Evolutionary conservation across 2,797 vertebrate species (phyloP).

Genomic region (Borostomias antarcticus): DNA sequence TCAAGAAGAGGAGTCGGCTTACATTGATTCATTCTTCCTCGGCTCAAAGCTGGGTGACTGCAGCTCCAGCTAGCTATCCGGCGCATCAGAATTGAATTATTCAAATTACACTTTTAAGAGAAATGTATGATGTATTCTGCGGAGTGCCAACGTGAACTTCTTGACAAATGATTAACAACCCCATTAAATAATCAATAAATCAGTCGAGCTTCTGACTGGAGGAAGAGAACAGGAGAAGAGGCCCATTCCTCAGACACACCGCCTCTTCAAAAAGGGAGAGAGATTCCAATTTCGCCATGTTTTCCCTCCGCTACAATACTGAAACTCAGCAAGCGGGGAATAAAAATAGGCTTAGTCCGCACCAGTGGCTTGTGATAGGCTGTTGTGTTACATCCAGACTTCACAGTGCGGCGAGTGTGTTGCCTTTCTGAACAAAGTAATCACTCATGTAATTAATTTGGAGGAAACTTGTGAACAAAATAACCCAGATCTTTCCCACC

Average conservation of each 20-base stretch:
- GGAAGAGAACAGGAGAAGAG: constrained; percentile 46
- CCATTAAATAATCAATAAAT: constrained; percentile 65
- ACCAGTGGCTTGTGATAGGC: constrained; percentile 67
- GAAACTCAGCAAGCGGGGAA: constrained; percentile 41
- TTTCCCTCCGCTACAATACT: constrained; percentile 58
- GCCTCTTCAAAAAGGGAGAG: constrained; percentile 55
- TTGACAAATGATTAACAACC: constrained; percentile 58
- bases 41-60: constrained; percentile 23
- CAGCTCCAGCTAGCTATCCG: neutral
- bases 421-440: constrained; percentile 74
- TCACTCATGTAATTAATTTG: constrained; percentile 82
- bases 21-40: constrained; percentile 11
- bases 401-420: constrained; percentile 54
- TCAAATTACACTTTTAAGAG: constrained; percentile 40
- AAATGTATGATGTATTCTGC: constrained; percentile 44
- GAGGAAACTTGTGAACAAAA: constrained; percentile 70
- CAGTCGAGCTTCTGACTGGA: constrained; percentile 42
- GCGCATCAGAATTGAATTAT: constrained; percentile 39
- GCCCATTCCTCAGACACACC: constrained; percentile 45
- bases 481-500: constrained; percentile 68
- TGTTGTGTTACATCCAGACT: constrained; percentile 66
- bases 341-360: constrained; percentile 63
- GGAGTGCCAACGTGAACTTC: constrained; percentile 43
- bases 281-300: constrained; percentile 61
- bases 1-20: neutral